Percentiles rank a stretch among this genome's conserved stretches.
These are phyloP conservation scores for Lithophane ornitopus DNA, from an alignment of 2,888 invertebrate genomes.

Conservation along the genomic window DNA sequence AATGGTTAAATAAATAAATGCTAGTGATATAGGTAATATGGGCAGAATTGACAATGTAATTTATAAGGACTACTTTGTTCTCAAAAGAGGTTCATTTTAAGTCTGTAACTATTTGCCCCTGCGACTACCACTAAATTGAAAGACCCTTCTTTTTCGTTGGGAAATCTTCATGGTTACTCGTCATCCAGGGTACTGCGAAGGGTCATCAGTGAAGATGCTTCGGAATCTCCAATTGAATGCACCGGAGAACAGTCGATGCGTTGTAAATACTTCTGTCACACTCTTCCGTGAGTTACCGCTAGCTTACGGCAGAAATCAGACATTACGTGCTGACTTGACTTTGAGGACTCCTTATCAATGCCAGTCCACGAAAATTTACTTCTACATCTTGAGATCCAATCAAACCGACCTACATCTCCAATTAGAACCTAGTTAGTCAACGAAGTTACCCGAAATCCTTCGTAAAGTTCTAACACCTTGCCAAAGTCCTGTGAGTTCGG, in stretches of 20 bases:
- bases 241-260: no score
- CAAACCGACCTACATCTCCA: slow-evolving; percentile 24
- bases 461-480: slow-evolving; percentile 61
- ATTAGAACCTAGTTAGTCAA: slow-evolving; percentile 42
- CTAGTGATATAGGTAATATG: background rate
- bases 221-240: background rate
- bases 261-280: background rate
- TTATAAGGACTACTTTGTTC: background rate
- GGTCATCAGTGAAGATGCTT: background rate
- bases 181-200: no score
- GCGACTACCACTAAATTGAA: background rate
- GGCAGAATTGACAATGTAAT: background rate
- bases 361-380: background rate
- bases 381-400: slow-evolving; percentile 5
- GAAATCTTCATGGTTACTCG: no score
- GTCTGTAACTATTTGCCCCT: background rate
- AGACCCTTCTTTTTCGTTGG: background rate
- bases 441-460: slow-evolving; percentile 39
- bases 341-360: background rate
- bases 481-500: slow-evolving; percentile 53
- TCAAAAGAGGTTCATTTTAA: background rate
- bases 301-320: background rate
- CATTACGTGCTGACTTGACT: background rate
- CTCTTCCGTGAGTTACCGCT: background rate
- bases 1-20: no score